phyloP scores from a whole-genome alignment of 1,140 invertebrate species.

The Ditylenchus dipsaci region DNA sequence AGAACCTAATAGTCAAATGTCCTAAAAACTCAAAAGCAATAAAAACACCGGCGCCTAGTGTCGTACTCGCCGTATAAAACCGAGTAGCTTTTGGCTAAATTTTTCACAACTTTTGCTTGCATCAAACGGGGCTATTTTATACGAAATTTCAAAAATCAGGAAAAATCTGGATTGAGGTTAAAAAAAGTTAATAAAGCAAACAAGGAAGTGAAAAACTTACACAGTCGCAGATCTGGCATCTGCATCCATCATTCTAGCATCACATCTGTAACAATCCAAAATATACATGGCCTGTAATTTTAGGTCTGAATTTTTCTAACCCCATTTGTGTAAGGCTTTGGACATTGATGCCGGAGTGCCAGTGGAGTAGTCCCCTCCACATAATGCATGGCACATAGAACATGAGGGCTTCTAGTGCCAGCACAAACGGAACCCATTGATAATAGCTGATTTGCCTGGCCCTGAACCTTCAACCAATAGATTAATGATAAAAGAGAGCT shows the following conservation, averaged over 20 bases:
- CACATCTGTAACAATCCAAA: conserved; percentile 25
- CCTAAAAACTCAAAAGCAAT: too few relatives aligned
- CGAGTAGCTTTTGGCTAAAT: too few relatives aligned
- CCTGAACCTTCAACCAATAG: conserved; percentile 36
- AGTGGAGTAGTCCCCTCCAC: conserved; percentile 60
- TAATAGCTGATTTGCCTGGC: conserved; percentile 59
- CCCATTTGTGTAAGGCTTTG: conserved; percentile 58
- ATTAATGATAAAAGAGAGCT: background rate
- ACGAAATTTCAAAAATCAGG: too few relatives aligned
- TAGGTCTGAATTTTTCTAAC: background rate
- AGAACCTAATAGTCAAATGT: too few relatives aligned
- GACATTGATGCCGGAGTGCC: conserved; percentile 59
- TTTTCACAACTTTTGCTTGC: too few relatives aligned
- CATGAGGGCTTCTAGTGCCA: conserved; percentile 63
- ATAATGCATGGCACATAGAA: conserved; percentile 63
- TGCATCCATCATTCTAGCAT: conserved; percentile 57
- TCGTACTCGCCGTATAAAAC: too few relatives aligned
- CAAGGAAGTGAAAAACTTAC: too few relatives aligned
- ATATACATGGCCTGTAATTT: background rate
- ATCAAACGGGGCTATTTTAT: too few relatives aligned
- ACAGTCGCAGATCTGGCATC: conserved; percentile 56
- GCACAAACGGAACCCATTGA: conserved; percentile 62
- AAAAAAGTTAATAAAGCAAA: too few relatives aligned
- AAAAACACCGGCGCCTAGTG: too few relatives aligned
- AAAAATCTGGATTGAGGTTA: too few relatives aligned